Evolutionary conservation across 2,113 vertebrate genomes (phyloP).

Genomic region (Pomatostomus ruficeps): DNA sequence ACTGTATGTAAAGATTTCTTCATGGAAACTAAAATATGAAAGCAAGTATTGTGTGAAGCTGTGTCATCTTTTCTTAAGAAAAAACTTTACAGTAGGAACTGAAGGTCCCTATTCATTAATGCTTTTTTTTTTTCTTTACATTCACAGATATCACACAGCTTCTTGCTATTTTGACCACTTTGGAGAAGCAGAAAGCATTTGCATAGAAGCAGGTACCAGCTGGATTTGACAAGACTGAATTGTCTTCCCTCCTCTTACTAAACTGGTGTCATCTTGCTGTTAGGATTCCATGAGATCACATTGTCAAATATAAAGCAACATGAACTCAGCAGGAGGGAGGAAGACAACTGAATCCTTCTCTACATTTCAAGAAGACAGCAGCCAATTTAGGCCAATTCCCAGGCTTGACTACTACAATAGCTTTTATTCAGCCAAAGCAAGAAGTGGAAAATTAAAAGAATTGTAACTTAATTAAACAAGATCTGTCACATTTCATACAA

Average conservation of each 20-base stretch:
- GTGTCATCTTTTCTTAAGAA: background rate
- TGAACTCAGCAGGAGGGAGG: background rate
- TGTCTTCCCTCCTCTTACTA: background rate
- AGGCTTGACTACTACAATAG: background rate
- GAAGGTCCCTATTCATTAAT: background rate
- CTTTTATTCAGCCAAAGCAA: background rate
- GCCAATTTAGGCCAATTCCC: background rate
- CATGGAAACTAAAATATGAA: background rate
- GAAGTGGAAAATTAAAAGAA: background rate
- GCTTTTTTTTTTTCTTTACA: background rate
- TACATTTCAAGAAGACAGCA: background rate
- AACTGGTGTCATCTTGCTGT: background rate
- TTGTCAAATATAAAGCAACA: background rate
- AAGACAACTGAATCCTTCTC: background rate
- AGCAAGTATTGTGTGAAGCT: background rate
- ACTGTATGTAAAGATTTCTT: background rate
- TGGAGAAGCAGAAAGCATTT: background rate
- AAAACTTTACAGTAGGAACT: background rate
- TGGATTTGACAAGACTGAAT: background rate
- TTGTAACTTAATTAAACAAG: background rate
- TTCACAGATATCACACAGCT: background rate
- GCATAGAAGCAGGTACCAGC: background rate
- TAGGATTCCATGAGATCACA: background rate
- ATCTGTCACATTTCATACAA: background rate
- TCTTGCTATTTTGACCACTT: background rate